Conservation (phyloP, 37 sponge, comb jelly and placozoan species). For the Cliona cf. orientalis region DNA sequence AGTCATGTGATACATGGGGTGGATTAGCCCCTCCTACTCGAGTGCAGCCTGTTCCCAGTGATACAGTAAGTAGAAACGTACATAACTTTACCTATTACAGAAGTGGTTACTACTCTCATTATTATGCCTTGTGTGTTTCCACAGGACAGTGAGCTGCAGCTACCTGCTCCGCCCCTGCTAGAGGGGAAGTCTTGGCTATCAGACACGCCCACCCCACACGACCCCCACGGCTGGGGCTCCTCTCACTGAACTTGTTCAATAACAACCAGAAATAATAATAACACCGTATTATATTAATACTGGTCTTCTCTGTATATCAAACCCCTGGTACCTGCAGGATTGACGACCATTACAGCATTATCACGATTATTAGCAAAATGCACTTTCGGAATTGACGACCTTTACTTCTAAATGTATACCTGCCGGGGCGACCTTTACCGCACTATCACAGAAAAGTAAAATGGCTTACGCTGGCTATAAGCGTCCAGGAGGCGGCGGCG, state of each 20-base stretch:
- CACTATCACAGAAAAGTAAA: too few species aligned
- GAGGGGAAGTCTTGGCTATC: slow-evolving; percentile 7
- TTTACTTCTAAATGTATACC: too few species aligned
- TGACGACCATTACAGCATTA: too few species aligned
- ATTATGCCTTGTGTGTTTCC: background rate
- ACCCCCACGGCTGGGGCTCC: slow-evolving; percentile 41
- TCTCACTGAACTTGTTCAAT: too few species aligned
- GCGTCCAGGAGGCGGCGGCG: slow-evolving; percentile 19
- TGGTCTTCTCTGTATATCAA: too few species aligned
- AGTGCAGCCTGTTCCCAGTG: slow-evolving; percentile 26
- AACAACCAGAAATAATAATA: too few species aligned
- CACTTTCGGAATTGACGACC: too few species aligned
- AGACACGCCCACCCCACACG: slow-evolving; percentile 9
- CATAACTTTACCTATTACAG: background rate
- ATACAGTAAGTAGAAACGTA: slow-evolving; percentile 17
- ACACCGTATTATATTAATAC: too few species aligned
- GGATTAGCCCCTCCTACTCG: slow-evolving; percentile 39
- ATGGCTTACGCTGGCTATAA: slow-evolving; percentile 33
- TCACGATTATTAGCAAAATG: too few species aligned
- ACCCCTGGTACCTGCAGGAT: too few species aligned
- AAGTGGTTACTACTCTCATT: background rate
- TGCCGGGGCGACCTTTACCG: too few species aligned
- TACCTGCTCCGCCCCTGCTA: slow-evolving; percentile 35
- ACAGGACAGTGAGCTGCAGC: slow-evolving; percentile 49
- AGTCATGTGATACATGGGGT: slow-evolving; percentile 65